Conservation (phyloP, 2,888 invertebrate genomes). For the Catocala sponsa region DNA sequence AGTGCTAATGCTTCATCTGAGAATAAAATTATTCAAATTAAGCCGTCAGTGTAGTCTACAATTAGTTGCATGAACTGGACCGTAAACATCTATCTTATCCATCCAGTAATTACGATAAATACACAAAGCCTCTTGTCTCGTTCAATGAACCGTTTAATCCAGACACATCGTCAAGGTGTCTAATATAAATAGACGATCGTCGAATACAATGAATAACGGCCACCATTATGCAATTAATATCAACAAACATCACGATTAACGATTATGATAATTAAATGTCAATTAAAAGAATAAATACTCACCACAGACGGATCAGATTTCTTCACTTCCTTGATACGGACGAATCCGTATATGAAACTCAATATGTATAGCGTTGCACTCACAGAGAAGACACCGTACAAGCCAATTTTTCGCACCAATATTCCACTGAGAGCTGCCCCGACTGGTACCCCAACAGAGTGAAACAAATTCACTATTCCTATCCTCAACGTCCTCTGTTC, state of each 20-base stretch:
- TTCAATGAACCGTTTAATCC: conserved; percentile 65
- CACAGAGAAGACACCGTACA: conserved; percentile 94
- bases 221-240: conserved; percentile 12
- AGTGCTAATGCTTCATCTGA: conserved; percentile 26
- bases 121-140: conserved; percentile 59
- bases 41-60: conserved; percentile 48
- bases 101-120: conserved; percentile 57
- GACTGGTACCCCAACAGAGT: conserved; percentile 95
- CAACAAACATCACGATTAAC: conserved; percentile 23
- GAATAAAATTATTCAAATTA: conserved; percentile 36
- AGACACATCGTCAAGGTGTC: conserved; percentile 47
- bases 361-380: conserved; percentile 92
- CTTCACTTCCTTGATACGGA: conserved; percentile 91
- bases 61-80: conserved; percentile 58
- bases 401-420: conserved; percentile 91
- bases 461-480: conserved; percentile 95
- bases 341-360: conserved; percentile 92
- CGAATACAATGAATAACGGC: conserved; percentile 22
- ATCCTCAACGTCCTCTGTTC: conserved; percentile 95
- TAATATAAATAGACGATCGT: conserved; percentile 32
- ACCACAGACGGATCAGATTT: conserved; percentile 69
- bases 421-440: conserved; percentile 96
- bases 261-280: conserved; percentile 26
- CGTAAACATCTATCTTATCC: conserved; percentile 58
- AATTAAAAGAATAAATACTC: conserved; percentile 54